Percentiles rank a stretch among this genome's conserved stretches.
Evolutionary conservation across 1,140 invertebrate genomes (phyloP).

Genomic region (Holcopasites calliopsidis): DNA sequence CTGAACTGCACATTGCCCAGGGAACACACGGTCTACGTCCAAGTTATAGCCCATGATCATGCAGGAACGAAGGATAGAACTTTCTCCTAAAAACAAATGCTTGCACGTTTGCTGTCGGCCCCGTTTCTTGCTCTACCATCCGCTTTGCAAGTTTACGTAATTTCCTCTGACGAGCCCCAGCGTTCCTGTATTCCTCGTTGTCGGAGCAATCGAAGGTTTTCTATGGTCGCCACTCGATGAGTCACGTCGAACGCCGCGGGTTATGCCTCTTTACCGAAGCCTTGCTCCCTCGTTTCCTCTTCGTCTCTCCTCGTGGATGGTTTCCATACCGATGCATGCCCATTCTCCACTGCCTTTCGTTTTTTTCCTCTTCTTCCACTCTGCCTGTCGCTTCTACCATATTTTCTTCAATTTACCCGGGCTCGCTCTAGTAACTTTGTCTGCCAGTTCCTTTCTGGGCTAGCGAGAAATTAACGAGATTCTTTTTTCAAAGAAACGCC

Average conservation of each 20-base stretch:
- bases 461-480: slow-evolving; percentile 1
- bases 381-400: neutral
- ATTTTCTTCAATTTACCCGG: slow-evolving; percentile 8
- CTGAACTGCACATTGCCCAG: neutral
- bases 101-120: slow-evolving; percentile 3
- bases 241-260: slow-evolving; percentile 48
- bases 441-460: neutral
- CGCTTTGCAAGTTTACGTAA: slow-evolving; percentile 13
- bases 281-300: slow-evolving; percentile 26
- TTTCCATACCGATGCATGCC: neutral
- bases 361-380: neutral
- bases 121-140: slow-evolving; percentile 19
- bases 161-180: slow-evolving; percentile 23
- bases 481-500: too few species aligned
- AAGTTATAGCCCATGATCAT: too few species aligned
- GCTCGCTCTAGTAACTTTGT: neutral
- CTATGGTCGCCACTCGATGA: slow-evolving; percentile 58
- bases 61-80: too few species aligned
- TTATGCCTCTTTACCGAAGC: slow-evolving; percentile 8
- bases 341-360: neutral
- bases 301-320: neutral
- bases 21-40: too few species aligned
- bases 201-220: slow-evolving; percentile 58
- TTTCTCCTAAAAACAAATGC: slow-evolving; percentile 29
- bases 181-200: slow-evolving; percentile 23